Conservation (phyloP, 2,797 vertebrate species). For the Ara ararauna region DNA sequence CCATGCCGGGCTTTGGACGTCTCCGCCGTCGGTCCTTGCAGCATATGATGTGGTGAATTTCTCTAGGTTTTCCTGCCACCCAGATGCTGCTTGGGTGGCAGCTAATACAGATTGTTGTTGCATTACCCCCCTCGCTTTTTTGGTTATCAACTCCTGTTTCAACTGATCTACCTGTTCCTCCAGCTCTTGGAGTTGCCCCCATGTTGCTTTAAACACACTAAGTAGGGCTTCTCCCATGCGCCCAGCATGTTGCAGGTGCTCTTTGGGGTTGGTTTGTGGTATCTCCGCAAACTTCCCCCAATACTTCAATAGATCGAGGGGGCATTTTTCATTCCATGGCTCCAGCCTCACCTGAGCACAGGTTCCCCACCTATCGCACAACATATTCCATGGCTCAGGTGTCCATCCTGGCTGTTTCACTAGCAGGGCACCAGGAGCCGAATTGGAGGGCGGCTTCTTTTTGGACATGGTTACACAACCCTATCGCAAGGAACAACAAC, state of each 20-base stretch:
- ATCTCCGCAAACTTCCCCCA: neutral
- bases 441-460: neutral
- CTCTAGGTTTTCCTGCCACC: neutral
- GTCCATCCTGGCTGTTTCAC: neutral
- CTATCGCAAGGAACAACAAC: neutral
- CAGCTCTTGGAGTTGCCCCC: neutral
- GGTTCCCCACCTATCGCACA: neutral
- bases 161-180: neutral
- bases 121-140: neutral
- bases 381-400: neutral
- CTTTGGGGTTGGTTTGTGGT: neutral
- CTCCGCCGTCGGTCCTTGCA: neutral
- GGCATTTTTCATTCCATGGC: neutral
- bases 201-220: neutral
- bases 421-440: neutral
- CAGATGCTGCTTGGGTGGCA: neutral
- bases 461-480: neutral
- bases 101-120: neutral
- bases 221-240: neutral
- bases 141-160: neutral
- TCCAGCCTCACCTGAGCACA: neutral
- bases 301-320: neutral
- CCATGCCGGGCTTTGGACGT: accelerated
- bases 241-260: neutral
- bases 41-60: neutral